Base-by-base conservation (phyloP, 2,797 vertebrate genomes). In the Lates japonicus region DNA sequence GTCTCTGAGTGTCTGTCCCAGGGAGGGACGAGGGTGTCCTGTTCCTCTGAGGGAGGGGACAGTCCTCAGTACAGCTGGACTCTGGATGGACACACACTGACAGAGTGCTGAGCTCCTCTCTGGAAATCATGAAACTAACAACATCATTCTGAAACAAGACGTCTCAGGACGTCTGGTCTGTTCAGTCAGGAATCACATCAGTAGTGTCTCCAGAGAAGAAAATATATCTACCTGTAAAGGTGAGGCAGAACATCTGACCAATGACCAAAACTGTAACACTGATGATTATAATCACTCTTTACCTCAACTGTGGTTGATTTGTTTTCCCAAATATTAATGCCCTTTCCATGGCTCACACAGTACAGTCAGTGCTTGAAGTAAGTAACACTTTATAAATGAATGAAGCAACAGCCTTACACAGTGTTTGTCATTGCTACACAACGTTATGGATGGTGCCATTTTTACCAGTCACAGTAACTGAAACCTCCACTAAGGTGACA, bases 61-160 rank as follows among this genome's bases (percentile, higher is more conserved):
- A 78, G 65, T 77, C 87, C n/a, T 77, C 70, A 77, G 64, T 93
- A 89, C 63, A 87, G 41, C 62, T 93, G 89, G 93, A 81, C 84
- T 72, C 86, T 94, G 59, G 17, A 87, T 61, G 80, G 82, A 86
- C 16, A 7, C 22, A 41, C 37, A 5, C 80, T 93, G 84, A 86
- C 22, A 44, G 75, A 87, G n/a, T 12, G 3, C 58, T 52, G 31
- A 88, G 60, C 80, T 90, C 14, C 0, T 79, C 31, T 54, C 35
- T 80, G 0, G 0, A 80, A 69, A 35, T 7, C 20, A 11, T 11
- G 0, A 70, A 14, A 37, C 0, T 0, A 52, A 63, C 22, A 76
- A 0, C 54, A 78, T 92, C 81, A 84, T 61, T 68, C 84, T 94
- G 87, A 90, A 35, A 70, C 83, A 73, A 57, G 2, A 71, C 0